Percentiles rank a stretch among this genome's conserved stretches.
phyloP scores from a whole-genome alignment of 2,797 vertebrate genomes.

The Chromis chromis region DNA sequence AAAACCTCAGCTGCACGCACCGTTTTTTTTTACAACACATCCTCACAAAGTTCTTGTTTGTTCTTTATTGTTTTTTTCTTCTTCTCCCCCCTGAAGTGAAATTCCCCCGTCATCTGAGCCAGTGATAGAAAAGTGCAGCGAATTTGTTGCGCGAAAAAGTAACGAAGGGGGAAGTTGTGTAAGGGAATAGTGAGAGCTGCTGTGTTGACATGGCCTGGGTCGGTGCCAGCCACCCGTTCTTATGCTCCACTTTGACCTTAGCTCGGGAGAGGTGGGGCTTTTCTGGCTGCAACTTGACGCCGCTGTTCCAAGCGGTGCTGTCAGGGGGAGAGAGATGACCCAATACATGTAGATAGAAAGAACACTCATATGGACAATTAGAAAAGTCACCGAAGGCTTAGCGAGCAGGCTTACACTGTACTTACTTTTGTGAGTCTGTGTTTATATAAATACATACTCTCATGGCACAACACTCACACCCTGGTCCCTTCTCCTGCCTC shows the following conservation, averaged over 20 bases:
- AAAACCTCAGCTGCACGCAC: conserved; percentile 29
- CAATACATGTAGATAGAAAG: neutral
- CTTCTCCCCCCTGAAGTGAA: conserved; percentile 27
- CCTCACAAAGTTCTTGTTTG: conserved; percentile 41
- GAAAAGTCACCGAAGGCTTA: neutral
- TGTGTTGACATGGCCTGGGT: conserved; percentile 70
- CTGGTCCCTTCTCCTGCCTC: conserved; percentile 64
- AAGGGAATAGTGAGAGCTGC: conserved; percentile 52
- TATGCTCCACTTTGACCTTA: conserved; percentile 75
- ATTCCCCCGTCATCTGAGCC: conserved; percentile 53
- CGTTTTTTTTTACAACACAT: conserved; percentile 24
- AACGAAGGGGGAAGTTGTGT: conserved; percentile 62
- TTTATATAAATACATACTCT: conserved; percentile 48
- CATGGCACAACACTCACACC: conserved; percentile 64
- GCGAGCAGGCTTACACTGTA: neutral
- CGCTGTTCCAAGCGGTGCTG: conserved; percentile 16
- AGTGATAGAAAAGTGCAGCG: conserved; percentile 38
- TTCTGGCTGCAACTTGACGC: conserved; percentile 64
- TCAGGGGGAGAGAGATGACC: neutral
- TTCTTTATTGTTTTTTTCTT: conserved; percentile 14
- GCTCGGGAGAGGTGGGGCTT: conserved; percentile 62
- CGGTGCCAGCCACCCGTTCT: conserved; percentile 67
- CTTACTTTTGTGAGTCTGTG: conserved; percentile 33
- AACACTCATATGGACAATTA: conserved; percentile 1
- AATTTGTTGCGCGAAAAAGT: conserved; percentile 41